Evolutionary conservation across 2,797 vertebrate genomes (phyloP), one percentile per base, ranked within the genome.

Genomic region (Antennarius maculatus): DNA sequence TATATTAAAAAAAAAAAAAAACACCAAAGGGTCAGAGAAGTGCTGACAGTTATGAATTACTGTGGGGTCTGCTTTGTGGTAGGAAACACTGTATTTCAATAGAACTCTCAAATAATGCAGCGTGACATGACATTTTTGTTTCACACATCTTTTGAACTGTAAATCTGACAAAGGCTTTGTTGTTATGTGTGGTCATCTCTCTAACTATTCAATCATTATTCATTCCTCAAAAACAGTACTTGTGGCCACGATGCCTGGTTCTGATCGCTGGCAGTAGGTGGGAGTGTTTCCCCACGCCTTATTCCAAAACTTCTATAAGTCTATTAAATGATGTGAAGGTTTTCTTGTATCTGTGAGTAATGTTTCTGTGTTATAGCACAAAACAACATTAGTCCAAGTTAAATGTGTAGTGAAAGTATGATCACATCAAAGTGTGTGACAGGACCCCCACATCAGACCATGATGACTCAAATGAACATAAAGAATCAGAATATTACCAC

Each of bases 241-340:
- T 52, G 11, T 43, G 16, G 18, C 8, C 43, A 55, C 51, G 10
- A 10, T 54, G 23, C 31, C 5, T 34, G 34, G 45, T 53, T 51
- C 37, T 29, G 8, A 17, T 48, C 12, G 11, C 23, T 62, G 61
- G 57, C 90, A 88, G 84, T 76, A 90, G 90, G 74, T 80, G 88
- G 87, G 71, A 46, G 62, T 67, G 64, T 90, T 85, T 87, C 69
- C 64, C 18, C 39, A 69, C 1, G 5, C 2, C 61, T 29, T 45
- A 8, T 58, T 5, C 7, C 9, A 18, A 49, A 62, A 51, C n/a
- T 0, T 1, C 23, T 11, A 34, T 28, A 54, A 34, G 31, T 34
- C 2, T 34, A 23, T 23, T 23, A 23, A 23, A 23, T 34, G 31
- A 8, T 34, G 5, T 34, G 31, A 6, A 8, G 31, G 31, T 54